Base-by-base conservation (phyloP, 2,888 invertebrate genomes). In the Nymphalis polychloros region DNA sequence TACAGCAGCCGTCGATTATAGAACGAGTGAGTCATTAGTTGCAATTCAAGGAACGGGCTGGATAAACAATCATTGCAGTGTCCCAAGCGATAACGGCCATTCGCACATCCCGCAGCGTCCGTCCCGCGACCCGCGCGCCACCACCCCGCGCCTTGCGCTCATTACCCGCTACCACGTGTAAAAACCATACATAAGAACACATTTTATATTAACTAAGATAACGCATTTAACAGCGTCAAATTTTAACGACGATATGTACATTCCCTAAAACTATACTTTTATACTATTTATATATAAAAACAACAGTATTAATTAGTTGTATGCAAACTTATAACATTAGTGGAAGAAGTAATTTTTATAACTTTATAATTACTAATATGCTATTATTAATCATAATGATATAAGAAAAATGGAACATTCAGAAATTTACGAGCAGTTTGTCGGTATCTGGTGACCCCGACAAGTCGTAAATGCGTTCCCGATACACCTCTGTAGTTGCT, bases 61-160 rank as follows among this genome's bases (percentile, higher is more conserved):
- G 91, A 90, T 91, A 91, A 91, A 92, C 92, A 91, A 91, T 90
- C 90, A 90, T 90, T 88, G 88, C 88, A 87, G 88, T 90, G 91
- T 91, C 87, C 89, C 84, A 81, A 77, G 83, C 84, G 91, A 91
- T 92, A 91, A 88, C 90, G 85, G 82, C 85, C 91, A 88, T 90
- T 90, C 87, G 91, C 91, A 91, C 90, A 90, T 90, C 89, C 90
- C 89, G 87, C 84, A 72, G 72, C 70, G 63, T 74, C 77, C 76
- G 73, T 73, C 59, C 72, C 46, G 64, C 67, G 67, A 57, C 64
- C 70, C 70, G 60, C 59, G 59, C 66, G 50, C 65, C 57, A 41
- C 50, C 62, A 19, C 59, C 59, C 66, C 63, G 48, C 60, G 59
- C 23, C 52, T 47, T 50, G 41, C 19, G 46, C 50, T 59, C 27